These are phyloP conservation scores for Daboia siamensis DNA, from an alignment of 2,113 vertebrate genomes.

Conservation along the genomic window DNA sequence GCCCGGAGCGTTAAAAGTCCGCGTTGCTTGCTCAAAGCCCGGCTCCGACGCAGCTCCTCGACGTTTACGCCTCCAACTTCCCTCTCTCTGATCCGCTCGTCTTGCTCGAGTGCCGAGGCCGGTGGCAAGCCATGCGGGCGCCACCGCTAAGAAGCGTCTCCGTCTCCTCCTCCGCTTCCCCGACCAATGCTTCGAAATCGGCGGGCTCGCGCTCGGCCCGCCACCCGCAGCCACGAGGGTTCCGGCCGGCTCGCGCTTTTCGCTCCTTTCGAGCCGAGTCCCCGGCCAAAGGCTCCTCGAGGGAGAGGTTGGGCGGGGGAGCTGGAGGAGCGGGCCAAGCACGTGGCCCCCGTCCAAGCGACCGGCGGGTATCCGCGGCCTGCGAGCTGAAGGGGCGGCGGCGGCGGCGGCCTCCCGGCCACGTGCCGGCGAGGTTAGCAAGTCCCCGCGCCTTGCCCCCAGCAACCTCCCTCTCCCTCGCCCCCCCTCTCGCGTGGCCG, in stretches of 20 bases:
- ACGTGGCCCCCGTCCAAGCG: not conserved
- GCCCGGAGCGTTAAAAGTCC: not conserved
- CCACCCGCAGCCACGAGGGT: not conserved
- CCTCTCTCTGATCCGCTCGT: not conserved
- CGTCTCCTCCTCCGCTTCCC: not conserved
- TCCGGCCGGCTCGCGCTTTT: not conserved
- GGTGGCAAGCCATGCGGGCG: no score
- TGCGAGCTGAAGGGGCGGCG: not conserved
- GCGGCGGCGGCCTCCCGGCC: slow-evolving; percentile 32
- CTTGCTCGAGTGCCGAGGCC: not conserved
- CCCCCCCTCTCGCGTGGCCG: slow-evolving; percentile 1
- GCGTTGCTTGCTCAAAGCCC: not conserved
- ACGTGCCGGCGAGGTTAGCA: slow-evolving; percentile 21
- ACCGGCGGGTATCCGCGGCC: not conserved
- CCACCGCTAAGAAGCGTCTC: not conserved
- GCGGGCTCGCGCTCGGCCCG: not conserved
- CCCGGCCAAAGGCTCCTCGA: not conserved
- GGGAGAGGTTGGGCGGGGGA: no score
- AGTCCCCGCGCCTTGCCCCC: slow-evolving; percentile 15
- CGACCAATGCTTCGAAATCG: not conserved
- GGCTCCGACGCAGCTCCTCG: not conserved
- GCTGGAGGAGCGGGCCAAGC: not conserved
- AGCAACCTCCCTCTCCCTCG: not conserved
- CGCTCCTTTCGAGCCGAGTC: not conserved
- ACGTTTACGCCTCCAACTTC: not conserved